Evolutionary conservation across 2,113 vertebrate genomes (phyloP).

Genomic region (Octodon degus): DNA sequence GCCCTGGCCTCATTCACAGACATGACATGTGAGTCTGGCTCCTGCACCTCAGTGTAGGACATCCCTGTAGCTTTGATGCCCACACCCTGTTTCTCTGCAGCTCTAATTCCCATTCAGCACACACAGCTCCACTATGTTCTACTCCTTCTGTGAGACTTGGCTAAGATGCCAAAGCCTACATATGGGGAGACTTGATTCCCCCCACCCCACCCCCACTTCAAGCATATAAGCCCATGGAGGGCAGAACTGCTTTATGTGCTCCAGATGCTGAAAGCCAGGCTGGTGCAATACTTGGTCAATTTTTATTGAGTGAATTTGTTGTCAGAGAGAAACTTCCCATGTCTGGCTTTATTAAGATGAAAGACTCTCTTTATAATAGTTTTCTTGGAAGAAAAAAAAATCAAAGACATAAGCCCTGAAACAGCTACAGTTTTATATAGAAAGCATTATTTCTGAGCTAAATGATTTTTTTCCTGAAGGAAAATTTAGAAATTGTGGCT

Average conservation of each 20-base stretch:
- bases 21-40: background rate
- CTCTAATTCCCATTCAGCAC: background rate
- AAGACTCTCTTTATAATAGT: constrained; percentile 64
- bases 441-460: constrained; percentile 72
- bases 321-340: constrained; percentile 19
- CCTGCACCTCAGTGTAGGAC: accelerated
- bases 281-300: background rate
- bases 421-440: constrained; percentile 65
- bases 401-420: constrained; percentile 63
- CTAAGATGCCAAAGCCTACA: background rate
- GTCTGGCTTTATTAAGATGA: constrained; percentile 65
- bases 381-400: constrained; percentile 64
- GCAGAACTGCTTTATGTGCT: background rate
- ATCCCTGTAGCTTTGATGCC: too few species aligned
- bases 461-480: constrained; percentile 70
- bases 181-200: background rate
- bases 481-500: constrained; percentile 70
- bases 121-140: background rate
- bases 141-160: background rate
- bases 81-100: background rate
- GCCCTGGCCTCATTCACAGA: background rate
- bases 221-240: accelerated
- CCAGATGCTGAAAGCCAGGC: background rate
- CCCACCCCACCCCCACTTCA: background rate
- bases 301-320: constrained; percentile 45